Base-by-base conservation (phyloP, 2,797 vertebrate species). In the Halcyon smyrnensis region DNA sequence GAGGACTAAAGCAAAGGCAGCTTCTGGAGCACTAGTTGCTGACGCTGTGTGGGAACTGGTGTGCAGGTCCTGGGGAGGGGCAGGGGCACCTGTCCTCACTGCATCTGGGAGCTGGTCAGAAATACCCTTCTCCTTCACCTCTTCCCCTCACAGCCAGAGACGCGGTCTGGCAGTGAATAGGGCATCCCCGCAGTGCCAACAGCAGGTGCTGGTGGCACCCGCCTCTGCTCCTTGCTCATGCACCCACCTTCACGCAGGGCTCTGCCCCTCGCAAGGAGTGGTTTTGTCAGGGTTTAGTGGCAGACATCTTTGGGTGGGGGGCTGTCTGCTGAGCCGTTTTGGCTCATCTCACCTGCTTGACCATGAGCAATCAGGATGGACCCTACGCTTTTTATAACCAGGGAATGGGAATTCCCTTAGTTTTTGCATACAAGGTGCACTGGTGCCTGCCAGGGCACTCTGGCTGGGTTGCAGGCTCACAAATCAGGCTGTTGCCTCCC, bases 281-380 rank as follows among this genome's bases (percentile, higher is more conserved):
- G 34, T 23, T 76, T 65, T 20, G 65, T 5, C 34, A 65, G 41
- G 46, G 12, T 65, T 60, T 68, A 4, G 10, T 64, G 45, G 21
- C 27, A 25, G 34, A 13, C 0, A 1, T 34, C 13, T 30, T 27
- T 45, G 15, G 15, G 13, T 0, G 2, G 0, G 37, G 28, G 25
- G 28, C 45, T 17, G 9, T 50, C 59, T 2, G 2, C 60, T 51
- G 63, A n/a, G 50, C 23, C 1, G 3, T 51, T 43, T 1, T 6
- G 23, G 20, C 36, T 87, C 23, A 1, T 74, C 41, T 68, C 41
- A 21, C 9, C 45, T 43, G 19, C 13, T 13, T 8, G 28, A 12
- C 32, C 34, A 3, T 1, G 8, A n/a, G 30, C 27, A 59, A 23
- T 7, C 1, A 13, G 37, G 24, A 21, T 11, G 27, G 23, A 51